phyloP scores from a whole-genome alignment of 1,140 invertebrate species.

The Penaeus chinensis region DNA sequence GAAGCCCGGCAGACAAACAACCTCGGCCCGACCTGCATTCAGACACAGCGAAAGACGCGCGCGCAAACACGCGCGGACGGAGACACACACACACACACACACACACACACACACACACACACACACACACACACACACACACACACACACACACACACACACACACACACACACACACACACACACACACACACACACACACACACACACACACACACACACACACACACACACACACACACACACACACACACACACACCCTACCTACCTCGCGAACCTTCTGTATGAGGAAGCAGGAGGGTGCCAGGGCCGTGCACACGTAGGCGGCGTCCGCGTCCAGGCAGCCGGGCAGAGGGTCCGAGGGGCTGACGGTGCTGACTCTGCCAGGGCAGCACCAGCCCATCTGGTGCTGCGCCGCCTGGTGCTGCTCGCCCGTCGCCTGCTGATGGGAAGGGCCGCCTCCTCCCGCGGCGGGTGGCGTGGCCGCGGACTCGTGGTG shows the following conservation, averaged over 20 bases:
- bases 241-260: neutral
- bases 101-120: too few relatives aligned
- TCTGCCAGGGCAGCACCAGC: conserved; percentile 16
- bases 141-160: too few relatives aligned
- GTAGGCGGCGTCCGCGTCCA: conserved; percentile 50
- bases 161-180: too few relatives aligned
- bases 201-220: too few relatives aligned
- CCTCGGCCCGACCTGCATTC: too few relatives aligned
- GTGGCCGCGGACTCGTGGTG: neutral
- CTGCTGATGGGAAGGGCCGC: neutral
- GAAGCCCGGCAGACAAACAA: too few relatives aligned
- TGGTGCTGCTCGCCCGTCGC: neutral
- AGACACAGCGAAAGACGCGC: too few relatives aligned
- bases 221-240: too few relatives aligned
- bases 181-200: too few relatives aligned
- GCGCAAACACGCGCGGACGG: too few relatives aligned
- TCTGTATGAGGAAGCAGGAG: conserved; percentile 54
- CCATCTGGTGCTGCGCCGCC: neutral
- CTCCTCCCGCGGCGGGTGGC: neutral
- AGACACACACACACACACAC: too few relatives aligned
- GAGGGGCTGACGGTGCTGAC: neutral
- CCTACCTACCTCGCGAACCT: conserved; percentile 28
- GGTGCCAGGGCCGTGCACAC: conserved; percentile 50
- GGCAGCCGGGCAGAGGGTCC: conserved; percentile 45
- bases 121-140: too few relatives aligned